Conservation (phyloP, 2,888 invertebrate species). For the Trilocha varians region DNA sequence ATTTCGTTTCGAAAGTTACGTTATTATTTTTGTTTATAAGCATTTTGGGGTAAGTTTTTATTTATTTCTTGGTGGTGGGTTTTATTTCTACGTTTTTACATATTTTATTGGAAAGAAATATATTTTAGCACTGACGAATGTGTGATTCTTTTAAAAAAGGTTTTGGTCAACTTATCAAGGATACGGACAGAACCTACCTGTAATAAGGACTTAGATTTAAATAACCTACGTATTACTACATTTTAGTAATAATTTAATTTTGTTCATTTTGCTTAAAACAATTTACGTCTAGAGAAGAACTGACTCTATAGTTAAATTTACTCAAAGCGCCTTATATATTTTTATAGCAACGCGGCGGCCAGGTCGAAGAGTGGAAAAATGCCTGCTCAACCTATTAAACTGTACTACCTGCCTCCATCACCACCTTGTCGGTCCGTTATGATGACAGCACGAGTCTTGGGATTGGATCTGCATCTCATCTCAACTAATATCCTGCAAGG, state of each 20-base stretch:
- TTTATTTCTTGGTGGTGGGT: neutral
- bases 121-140: too few species aligned
- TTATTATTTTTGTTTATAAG: conserved; percentile 9
- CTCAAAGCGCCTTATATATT: conserved; percentile 9
- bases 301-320: neutral
- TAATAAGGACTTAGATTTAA: too few species aligned
- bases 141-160: too few species aligned
- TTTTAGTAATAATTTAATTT: too few species aligned
- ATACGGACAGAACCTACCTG: too few species aligned
- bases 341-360: conserved; percentile 56
- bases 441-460: conserved; percentile 75
- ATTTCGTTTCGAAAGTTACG: conserved; percentile 6
- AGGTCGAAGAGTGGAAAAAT: conserved; percentile 49
- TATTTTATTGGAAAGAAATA: too few species aligned
- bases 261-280: too few species aligned
- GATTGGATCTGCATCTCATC: conserved; percentile 76
- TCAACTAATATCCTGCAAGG: conserved; percentile 72
- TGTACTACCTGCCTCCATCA: conserved; percentile 76
- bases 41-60: conserved; percentile 12
- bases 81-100: too few species aligned
- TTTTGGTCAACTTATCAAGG: too few species aligned
- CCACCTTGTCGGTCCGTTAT: conserved; percentile 77
- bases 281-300: neutral
- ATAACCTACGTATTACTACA: too few species aligned
- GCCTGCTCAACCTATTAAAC: conserved; percentile 64